Conservation (phyloP, 2,888 invertebrate genomes). For the Theretra japonica region DNA sequence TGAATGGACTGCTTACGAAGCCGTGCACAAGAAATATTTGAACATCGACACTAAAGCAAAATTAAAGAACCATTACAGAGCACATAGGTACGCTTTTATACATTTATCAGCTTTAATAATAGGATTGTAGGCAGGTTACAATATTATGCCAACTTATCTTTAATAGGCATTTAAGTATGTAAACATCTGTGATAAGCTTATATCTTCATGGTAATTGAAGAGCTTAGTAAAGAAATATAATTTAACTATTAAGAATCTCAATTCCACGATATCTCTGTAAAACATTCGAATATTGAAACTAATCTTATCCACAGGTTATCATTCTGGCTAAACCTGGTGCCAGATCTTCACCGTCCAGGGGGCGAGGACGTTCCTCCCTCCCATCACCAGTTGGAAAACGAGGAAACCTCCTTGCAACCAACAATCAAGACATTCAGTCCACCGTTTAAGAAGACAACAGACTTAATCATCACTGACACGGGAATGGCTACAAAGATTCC, state of each 20-base stretch:
- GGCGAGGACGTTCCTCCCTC: constrained; percentile 93
- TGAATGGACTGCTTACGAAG: constrained; percentile 97
- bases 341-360: constrained; percentile 94
- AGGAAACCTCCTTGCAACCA: constrained; percentile 85
- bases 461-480: constrained; percentile 73
- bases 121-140: too few species aligned
- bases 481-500: constrained; percentile 74
- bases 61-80: constrained; percentile 96
- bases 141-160: too few species aligned
- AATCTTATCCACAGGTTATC: constrained; percentile 86
- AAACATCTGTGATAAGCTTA: too few species aligned
- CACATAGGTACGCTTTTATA: constrained; percentile 86
- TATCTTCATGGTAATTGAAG: too few species aligned
- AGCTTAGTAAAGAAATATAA: too few species aligned
- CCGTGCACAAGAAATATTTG: constrained; percentile 95
- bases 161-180: too few species aligned
- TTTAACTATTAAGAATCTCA: not conserved
- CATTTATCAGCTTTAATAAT: not conserved
- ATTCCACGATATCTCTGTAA: not conserved
- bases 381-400: constrained; percentile 93
- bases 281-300: not conserved
- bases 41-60: constrained; percentile 96
- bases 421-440: constrained; percentile 84
- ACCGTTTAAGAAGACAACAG: constrained; percentile 84
- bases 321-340: constrained; percentile 97